A percentile compares a stretch with the other conserved stretches of the same genome.
These are phyloP conservation scores for Drosophila sucinea DNA, from an alignment of 1,140 invertebrate species.

Conservation along the genomic window DNA sequence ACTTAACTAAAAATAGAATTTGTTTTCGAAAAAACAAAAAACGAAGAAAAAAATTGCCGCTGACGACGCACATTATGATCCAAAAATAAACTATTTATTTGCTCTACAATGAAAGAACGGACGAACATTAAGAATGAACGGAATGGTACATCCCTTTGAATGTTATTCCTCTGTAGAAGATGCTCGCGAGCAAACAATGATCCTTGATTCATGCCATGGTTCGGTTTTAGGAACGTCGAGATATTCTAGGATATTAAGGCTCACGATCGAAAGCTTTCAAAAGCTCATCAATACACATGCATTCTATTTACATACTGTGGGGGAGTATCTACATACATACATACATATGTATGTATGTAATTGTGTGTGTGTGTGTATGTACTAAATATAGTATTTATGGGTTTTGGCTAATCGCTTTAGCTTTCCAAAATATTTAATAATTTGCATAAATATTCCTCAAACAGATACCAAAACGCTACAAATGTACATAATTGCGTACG, in stretches of 20 bases:
- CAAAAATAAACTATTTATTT: conserved; percentile 59
- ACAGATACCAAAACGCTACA: conserved; percentile 12
- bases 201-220: no score
- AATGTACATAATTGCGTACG: conserved; percentile 15
- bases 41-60: conserved; percentile 44
- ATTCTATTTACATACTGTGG: background rate
- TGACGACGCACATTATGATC: conserved; percentile 75
- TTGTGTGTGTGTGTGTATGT: background rate
- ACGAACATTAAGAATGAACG: background rate
- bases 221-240: no score
- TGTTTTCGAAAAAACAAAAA: conserved; percentile 59
- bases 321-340: background rate
- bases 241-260: background rate
- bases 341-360: background rate
- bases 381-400: conserved; percentile 8
- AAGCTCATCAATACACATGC: background rate
- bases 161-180: background rate
- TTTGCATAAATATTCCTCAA: conserved; percentile 64
- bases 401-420: conserved; percentile 20
- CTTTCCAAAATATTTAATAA: conserved; percentile 62
- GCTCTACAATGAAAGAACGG: conserved; percentile 5
- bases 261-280: background rate
- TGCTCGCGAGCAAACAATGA: no score
- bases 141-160: background rate
- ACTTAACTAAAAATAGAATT: conserved; percentile 65